A percentile compares a stretch with the other conserved stretches of the same genome.
These are phyloP conservation scores for Chloropsis cyanopogon DNA, from an alignment of 2,113 vertebrate species.

Conservation along the genomic window DNA sequence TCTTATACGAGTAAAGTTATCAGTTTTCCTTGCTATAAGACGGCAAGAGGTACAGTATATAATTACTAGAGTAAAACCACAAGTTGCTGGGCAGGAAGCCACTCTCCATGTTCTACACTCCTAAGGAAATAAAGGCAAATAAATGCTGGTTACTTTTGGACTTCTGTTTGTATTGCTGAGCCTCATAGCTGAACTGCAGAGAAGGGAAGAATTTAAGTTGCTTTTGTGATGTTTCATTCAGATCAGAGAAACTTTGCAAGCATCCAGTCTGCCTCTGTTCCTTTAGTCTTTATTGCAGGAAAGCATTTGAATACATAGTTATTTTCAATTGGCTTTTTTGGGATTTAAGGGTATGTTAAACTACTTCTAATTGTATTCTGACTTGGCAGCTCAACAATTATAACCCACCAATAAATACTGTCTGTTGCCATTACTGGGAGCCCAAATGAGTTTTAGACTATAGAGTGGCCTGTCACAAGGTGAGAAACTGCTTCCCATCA, in stretches of 20 bases:
- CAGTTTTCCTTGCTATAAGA: background rate
- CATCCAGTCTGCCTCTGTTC: background rate
- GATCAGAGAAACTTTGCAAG: background rate
- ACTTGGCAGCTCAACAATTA: background rate
- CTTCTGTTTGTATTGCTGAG: background rate
- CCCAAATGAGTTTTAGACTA: background rate
- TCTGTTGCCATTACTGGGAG: background rate
- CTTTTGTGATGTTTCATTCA: background rate
- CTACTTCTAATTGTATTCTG: background rate
- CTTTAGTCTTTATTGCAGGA: background rate
- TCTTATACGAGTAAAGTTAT: background rate
- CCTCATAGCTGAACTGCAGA: rapidly evolving
- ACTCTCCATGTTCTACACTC: background rate
- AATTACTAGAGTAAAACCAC: background rate
- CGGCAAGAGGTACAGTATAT: background rate
- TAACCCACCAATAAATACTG: background rate
- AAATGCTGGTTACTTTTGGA: background rate
- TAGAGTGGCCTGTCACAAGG: background rate
- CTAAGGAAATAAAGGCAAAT: background rate
- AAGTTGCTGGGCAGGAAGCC: background rate
- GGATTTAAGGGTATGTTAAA: background rate
- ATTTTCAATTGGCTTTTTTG: background rate
- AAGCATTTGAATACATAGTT: background rate
- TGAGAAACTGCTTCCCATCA: background rate
- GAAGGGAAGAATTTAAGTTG: background rate